phyloP scores from a whole-genome alignment of 2,797 vertebrate genomes.

The Neoniphon sammara region DNA sequence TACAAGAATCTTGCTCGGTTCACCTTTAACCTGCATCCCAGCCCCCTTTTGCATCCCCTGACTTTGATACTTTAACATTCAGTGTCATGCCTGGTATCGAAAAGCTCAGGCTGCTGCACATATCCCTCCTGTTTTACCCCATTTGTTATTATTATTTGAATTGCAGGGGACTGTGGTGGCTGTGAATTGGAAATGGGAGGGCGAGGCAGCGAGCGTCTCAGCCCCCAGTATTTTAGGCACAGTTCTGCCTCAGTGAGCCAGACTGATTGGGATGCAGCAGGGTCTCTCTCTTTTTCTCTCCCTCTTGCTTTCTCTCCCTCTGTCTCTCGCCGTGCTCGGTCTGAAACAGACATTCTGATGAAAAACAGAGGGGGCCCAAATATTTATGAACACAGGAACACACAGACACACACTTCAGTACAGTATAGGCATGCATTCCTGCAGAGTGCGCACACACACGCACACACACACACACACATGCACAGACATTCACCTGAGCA shows the following conservation, averaged over 20 bases:
- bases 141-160: constrained; percentile 82
- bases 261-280: constrained; percentile 83
- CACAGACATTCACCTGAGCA: constrained; percentile 8
- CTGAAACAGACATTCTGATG: constrained; percentile 82
- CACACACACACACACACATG: too few species aligned
- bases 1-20: constrained; percentile 34
- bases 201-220: constrained; percentile 66
- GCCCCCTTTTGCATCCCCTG: constrained; percentile 37
- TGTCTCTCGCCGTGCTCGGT: constrained; percentile 69
- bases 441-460: constrained; percentile 19
- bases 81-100: constrained; percentile 64
- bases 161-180: constrained; percentile 74
- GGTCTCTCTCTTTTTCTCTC: constrained; percentile 63
- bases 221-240: constrained; percentile 79
- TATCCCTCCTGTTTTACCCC: constrained; percentile 67
- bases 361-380: constrained; percentile 71
- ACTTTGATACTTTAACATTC: constrained; percentile 58
- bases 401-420: constrained; percentile 29
- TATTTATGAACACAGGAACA: constrained; percentile 75
- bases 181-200: constrained; percentile 77
- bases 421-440: constrained; percentile 20
- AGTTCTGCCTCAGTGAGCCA: constrained; percentile 82
- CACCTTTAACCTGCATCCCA: constrained; percentile 45
- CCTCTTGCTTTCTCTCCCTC: constrained; percentile 36
- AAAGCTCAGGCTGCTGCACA: constrained; percentile 66